Base-by-base conservation (phyloP, 2,113 vertebrate genomes). In the Esox niger region DNA sequence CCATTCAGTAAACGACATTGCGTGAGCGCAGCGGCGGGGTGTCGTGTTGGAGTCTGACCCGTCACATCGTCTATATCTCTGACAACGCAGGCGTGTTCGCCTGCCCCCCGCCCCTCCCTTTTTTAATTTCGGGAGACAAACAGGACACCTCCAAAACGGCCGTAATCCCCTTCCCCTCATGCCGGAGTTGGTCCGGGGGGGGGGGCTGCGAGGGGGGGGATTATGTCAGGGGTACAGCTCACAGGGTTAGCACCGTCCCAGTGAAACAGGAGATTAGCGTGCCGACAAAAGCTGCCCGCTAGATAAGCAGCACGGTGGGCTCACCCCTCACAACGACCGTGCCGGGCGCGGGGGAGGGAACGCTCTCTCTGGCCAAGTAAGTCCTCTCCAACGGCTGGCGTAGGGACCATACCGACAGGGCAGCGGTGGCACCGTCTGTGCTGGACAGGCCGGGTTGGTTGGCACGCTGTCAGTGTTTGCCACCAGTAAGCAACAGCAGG, bases 301-400 rank as follows among this genome's bases (percentile, higher is more conserved):
- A 66, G 74, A 77, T 60, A 68, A 71, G 71, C 71, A 55, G 62
- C 31, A 64, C 1, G 32, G 56, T 58, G 33, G 58, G 62, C 38
- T 56, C 64, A 46, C n/a, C 13, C 27, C 61, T 68, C 64, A 30
- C 29, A 64, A 71, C n/a, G 23, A 15, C 38, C 38, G 5, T 43
- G 38, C 13, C 17, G 38, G 13, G 38, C 13, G 38, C 5, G 38
- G 13, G 38, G 32, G 38, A 15, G 13, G 11, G 38, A 17, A 43
- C 38, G 11, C 13, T 10, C 15, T 43, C 33, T 35, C 38, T 43
- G 38, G 15, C 38, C 38, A 43, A 43, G 38, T 15, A 43, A 43
- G 38, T 43, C 38, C 38, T 43, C 38, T 43, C 35, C 15, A 43
- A 15, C 2, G 35, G 35, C 13, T 38, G 35, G 35, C 38, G 5